Percentiles rank a stretch among this genome's conserved stretches.
These are phyloP conservation scores for Epiblema foenella DNA, from an alignment of 2,888 invertebrate genomes.

Conservation along the genomic window DNA sequence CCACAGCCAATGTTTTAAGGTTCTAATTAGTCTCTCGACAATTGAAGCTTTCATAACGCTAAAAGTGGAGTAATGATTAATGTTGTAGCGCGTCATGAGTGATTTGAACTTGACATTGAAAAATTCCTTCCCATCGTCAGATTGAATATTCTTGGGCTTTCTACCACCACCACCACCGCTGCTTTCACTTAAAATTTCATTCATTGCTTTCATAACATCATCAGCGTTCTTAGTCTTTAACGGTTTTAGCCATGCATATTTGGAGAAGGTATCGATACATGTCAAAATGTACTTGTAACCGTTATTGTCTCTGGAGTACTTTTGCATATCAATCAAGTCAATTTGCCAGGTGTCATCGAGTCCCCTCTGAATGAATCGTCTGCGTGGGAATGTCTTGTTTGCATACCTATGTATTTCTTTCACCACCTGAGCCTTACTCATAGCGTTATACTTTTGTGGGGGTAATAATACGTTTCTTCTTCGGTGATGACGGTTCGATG, in stretches of 20 bases:
- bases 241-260: conserved; percentile 13
- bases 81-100: not conserved
- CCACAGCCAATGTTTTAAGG: conserved; percentile 13
- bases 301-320: conserved; percentile 11
- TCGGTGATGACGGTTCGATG: no score
- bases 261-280: conserved; percentile 30
- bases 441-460: no score
- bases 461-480: no score
- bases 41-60: conserved; percentile 25
- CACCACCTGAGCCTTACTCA: conserved; percentile 29
- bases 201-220: conserved; percentile 15
- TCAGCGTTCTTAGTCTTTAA: conserved; percentile 21
- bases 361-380: conserved; percentile 20
- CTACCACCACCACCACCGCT: no score
- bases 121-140: conserved; percentile 24
- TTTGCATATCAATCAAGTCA: conserved; percentile 26
- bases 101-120: conserved; percentile 11
- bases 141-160: conserved; percentile 27
- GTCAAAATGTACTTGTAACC: conserved; percentile 14
- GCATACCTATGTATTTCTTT: conserved; percentile 26
- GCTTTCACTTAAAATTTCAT: conserved; percentile 1
- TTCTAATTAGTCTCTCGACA: not conserved
- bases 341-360: conserved; percentile 29
- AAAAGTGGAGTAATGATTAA: conserved; percentile 32
- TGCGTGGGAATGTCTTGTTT: conserved; percentile 15